Evolutionary conservation across 2,113 vertebrate genomes (phyloP), one percentile per base, ranked within the genome.

Genomic region (Hippocampus barbouri): DNA sequence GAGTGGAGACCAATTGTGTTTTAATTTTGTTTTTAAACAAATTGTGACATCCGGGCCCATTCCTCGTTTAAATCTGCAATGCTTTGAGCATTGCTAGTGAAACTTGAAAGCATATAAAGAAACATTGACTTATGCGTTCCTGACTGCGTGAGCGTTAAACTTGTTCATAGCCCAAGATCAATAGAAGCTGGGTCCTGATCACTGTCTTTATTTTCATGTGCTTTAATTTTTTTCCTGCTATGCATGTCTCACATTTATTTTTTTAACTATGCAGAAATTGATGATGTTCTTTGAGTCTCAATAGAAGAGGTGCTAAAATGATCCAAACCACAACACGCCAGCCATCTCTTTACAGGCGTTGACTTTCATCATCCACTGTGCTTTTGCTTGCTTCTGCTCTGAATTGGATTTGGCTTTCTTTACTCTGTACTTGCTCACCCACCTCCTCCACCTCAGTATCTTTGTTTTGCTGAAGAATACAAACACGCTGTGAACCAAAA

Each of bases 401-500:
- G 71, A 75, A 73, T 74, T 67, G 53, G 67, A 64, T 67, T 61
- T 70, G 69, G 79, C 71, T 63, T 66, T 65, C n/a, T 54, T 54
- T 54, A 10, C 25, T 6, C 2, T 18, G 18, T 9, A 61, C 15
- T 34, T 62, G 25, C 60, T 20, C 53, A 34, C 63, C 25, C 59
- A 34, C 54, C 45, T 43, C 51, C 47, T 57, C 69, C 9, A 30
- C 75, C 76, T 74, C 69, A 60, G 64, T 79, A 25, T 73, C 73
- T 83, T 83, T 81, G 70, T 79, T 88, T 85, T 82, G 54, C 74
- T 68, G 43, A 79, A 79, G 76, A 82, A 88, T 81, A 82, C 78
- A 80, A 83, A 88, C 75, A 75, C 43, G 8, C 65, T 68, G 74
- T 84, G 85, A 87, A 85, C 85, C 79, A 84, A 84, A 90, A 81